These are phyloP conservation scores for Condylura cristata DNA, from an alignment of 2,113 vertebrate species.

Conservation along the genomic window DNA sequence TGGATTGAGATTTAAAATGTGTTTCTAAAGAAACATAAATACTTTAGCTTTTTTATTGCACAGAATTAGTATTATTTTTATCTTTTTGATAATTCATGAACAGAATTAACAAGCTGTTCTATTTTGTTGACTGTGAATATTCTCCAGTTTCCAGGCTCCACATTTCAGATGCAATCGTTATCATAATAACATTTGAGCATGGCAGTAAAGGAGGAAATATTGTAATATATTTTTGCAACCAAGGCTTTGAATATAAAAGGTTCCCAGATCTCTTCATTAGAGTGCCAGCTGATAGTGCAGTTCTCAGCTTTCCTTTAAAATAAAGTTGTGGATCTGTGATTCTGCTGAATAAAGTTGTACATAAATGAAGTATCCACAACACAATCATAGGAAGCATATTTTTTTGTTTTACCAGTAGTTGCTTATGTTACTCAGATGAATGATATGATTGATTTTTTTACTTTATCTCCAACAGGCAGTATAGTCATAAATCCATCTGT, in stretches of 20 bases:
- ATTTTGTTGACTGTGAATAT: slow-evolving; percentile 23
- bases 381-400: slow-evolving; percentile 66
- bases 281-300: slow-evolving; percentile 31
- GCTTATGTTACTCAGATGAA: slow-evolving; percentile 44
- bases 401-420: slow-evolving; percentile 62
- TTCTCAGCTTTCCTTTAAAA: slow-evolving; percentile 60
- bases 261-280: slow-evolving; percentile 55
- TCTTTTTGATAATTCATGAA: slow-evolving; percentile 38
- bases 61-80: slow-evolving; percentile 25
- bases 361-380: slow-evolving; percentile 49
- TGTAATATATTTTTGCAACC: slow-evolving; percentile 58
- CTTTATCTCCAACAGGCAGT: slow-evolving; percentile 41
- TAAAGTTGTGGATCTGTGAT: neutral
- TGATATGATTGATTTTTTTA: slow-evolving; percentile 63
- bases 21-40: neutral
- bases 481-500: slow-evolving; percentile 52
- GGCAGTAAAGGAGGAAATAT: slow-evolving; percentile 50
- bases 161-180: slow-evolving; percentile 36
- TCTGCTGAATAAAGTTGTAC: slow-evolving; percentile 47
- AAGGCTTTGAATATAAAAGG: slow-evolving; percentile 53
- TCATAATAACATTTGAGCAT: slow-evolving; percentile 61
- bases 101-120: slow-evolving; percentile 60
- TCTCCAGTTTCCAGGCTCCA: slow-evolving; percentile 25
- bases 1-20: slow-evolving; percentile 25
- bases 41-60: slow-evolving; percentile 19